Evolutionary conservation across 2,797 vertebrate genomes (phyloP).

Genomic region (Molossus molossus): DNA sequence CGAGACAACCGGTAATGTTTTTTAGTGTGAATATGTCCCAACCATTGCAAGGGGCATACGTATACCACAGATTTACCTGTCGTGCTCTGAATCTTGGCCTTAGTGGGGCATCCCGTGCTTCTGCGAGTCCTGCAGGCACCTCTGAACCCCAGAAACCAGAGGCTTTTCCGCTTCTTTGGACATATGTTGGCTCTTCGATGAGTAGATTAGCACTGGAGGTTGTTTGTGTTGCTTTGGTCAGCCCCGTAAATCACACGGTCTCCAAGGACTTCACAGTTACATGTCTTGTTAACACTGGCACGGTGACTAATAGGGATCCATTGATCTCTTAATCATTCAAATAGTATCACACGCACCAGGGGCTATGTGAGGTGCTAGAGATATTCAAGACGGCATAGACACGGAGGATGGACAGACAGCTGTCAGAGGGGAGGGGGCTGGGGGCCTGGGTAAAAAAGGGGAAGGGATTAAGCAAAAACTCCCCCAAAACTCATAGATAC

Average conservation of each 20-base stretch:
- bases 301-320: background rate
- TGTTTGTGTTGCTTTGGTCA: constrained; percentile 16
- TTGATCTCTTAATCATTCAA: background rate
- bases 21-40: background rate
- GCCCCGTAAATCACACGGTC: background rate
- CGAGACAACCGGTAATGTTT: background rate
- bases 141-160: background rate
- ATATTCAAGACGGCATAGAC: background rate
- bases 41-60: background rate
- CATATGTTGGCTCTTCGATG: background rate
- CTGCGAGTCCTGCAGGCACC: background rate
- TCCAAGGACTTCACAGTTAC: background rate
- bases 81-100: background rate
- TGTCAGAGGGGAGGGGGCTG: background rate
- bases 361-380: background rate
- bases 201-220: background rate
- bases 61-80: background rate
- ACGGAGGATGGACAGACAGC: background rate
- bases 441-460: background rate
- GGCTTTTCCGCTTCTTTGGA: background rate
- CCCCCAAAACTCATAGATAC: background rate
- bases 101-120: accelerated
- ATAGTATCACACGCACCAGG: background rate
- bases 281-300: background rate
- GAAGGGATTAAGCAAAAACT: background rate